phyloP scores from a whole-genome alignment of 2,113 vertebrate genomes.

The Podarcis raffonei region DNA sequence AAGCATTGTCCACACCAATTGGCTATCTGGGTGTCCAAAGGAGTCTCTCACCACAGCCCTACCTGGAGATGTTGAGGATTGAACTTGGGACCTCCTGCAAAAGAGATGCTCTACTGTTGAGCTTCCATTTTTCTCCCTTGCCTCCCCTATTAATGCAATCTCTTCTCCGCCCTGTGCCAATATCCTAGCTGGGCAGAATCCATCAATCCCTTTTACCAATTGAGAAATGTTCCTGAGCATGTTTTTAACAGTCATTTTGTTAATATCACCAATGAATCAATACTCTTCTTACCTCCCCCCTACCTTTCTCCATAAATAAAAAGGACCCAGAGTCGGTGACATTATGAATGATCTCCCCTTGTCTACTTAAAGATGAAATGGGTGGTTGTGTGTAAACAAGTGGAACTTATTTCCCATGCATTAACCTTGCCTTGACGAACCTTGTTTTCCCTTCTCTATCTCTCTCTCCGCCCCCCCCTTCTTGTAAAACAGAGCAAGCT shows the following conservation, averaged over 20 bases:
- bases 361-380: not conserved
- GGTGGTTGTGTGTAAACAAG: not conserved
- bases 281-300: not conserved
- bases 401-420: constrained; percentile 56
- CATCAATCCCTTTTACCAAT: not conserved
- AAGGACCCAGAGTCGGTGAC: constrained; percentile 24
- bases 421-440: constrained; percentile 60
- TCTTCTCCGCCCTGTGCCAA: not conserved
- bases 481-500: constrained; percentile 76
- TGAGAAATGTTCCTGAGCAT: not conserved
- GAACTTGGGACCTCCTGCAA: too few relatives aligned
- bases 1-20: too few relatives aligned
- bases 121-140: not conserved
- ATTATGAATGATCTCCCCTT: not conserved
- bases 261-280: not conserved
- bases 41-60: too few relatives aligned
- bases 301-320: constrained; percentile 43
- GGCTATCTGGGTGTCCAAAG: too few relatives aligned
- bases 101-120: too few relatives aligned
- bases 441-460: constrained; percentile 50
- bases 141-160: too few relatives aligned
- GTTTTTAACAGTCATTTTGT: not conserved
- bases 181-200: not conserved
- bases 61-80: too few relatives aligned
- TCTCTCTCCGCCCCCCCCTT: constrained; percentile 10